These are phyloP conservation scores for Cantharis rustica DNA, from an alignment of 2,888 invertebrate species.

Conservation along the genomic window DNA sequence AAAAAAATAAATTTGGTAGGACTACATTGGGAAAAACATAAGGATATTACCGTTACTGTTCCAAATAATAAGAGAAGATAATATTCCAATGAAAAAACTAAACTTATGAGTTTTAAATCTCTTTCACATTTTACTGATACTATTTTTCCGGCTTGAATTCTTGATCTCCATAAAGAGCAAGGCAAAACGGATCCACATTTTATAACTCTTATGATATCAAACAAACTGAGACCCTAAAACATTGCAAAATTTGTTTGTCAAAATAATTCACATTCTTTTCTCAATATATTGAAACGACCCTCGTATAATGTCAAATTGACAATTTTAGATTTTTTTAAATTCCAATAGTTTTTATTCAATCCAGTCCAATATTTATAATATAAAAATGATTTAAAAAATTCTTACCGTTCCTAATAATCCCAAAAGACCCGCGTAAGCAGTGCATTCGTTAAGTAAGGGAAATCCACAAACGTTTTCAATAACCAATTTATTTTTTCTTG, in stretches of 20 bases:
- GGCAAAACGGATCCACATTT: slow-evolving; percentile 47
- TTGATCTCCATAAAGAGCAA: slow-evolving; percentile 43
- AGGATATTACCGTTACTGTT: slow-evolving; percentile 44
- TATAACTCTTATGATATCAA: slow-evolving; percentile 49
- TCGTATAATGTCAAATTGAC: not conserved
- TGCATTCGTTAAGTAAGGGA: slow-evolving; percentile 43
- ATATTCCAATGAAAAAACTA: slow-evolving; percentile 51
- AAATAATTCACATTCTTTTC: not conserved
- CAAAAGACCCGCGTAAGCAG: slow-evolving; percentile 46
- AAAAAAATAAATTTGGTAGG: slow-evolving; percentile 1
- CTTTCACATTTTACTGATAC: slow-evolving; percentile 47
- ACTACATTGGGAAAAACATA: not conserved
- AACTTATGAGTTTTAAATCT: slow-evolving; percentile 50
- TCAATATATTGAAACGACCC: not conserved
- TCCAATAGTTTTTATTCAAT: not conserved
- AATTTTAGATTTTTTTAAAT: not conserved
- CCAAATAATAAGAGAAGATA: slow-evolving; percentile 49
- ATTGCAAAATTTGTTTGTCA: not conserved
- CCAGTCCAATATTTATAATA: not conserved
- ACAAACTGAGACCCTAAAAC: slow-evolving; percentile 47
- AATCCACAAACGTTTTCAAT: slow-evolving; percentile 41
- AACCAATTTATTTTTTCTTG: slow-evolving; percentile 39
- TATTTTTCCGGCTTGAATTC: slow-evolving; percentile 43
- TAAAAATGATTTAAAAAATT: slow-evolving; percentile 1
- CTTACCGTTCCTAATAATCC: slow-evolving; percentile 51